These are phyloP conservation scores for Pararge aegeria DNA, from an alignment of 1,140 invertebrate genomes.

Conservation along the genomic window DNA sequence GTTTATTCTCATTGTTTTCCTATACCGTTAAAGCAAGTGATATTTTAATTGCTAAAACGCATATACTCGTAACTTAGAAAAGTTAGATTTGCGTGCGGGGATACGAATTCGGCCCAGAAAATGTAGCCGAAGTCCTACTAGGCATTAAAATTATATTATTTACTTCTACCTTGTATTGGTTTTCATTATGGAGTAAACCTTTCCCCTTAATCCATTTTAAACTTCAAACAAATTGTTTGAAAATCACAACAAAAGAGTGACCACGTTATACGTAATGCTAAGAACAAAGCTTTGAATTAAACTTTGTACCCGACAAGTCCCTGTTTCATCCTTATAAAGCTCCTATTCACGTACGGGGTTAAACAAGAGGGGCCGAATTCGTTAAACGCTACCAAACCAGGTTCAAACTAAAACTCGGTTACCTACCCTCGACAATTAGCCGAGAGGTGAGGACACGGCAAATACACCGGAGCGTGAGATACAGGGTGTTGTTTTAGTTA, in stretches of 20 bases:
- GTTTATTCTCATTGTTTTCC: too few species aligned
- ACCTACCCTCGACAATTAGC: slow-evolving; percentile 52
- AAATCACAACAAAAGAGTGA: slow-evolving; percentile 7
- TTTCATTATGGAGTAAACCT: neutral
- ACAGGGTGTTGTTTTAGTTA: slow-evolving; percentile 29
- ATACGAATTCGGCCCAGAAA: too few species aligned
- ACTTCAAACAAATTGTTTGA: neutral
- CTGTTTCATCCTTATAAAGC: slow-evolving; percentile 26
- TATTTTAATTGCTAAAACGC: too few species aligned
- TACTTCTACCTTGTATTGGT: neutral
- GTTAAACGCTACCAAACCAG: slow-evolving; percentile 55
- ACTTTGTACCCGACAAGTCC: slow-evolving; percentile 14
- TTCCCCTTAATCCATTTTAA: neutral
- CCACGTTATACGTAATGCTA: neutral
- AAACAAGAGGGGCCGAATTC: slow-evolving; percentile 49
- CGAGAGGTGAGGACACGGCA: slow-evolving; percentile 48
- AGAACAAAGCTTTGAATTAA: slow-evolving; percentile 15
- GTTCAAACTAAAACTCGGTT: slow-evolving; percentile 61
- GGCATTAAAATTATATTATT: neutral
- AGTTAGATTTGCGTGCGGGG: too few species aligned
- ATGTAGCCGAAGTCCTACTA: too few species aligned
- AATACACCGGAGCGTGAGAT: slow-evolving; percentile 36
- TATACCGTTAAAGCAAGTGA: too few species aligned
- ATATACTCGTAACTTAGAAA: too few species aligned
- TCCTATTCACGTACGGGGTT: slow-evolving; percentile 37